A percentile compares a stretch with the other conserved stretches of the same genome.
These are phyloP conservation scores for Orcinus orca DNA, from an alignment of 2,113 vertebrate genomes.

Conservation along the genomic window DNA sequence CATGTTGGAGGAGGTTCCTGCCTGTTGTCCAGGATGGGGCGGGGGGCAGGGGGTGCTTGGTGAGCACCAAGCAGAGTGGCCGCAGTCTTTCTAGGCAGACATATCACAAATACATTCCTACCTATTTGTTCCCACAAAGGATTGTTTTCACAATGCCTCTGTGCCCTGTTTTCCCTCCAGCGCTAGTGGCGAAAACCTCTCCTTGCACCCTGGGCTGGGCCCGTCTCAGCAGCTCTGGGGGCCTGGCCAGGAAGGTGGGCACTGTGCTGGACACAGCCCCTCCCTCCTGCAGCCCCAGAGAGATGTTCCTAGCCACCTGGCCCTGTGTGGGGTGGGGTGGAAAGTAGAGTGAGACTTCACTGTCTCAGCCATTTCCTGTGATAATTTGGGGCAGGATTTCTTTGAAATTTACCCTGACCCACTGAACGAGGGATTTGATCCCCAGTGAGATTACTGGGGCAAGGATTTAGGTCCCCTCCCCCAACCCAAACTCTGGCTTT, in stretches of 20 bases:
- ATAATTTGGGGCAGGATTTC: not conserved
- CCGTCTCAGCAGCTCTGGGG: not conserved
- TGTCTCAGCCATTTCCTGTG: not conserved
- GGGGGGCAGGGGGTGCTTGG: not conserved
- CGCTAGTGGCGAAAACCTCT: not conserved
- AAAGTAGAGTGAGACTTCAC: not conserved
- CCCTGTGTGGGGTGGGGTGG: not conserved
- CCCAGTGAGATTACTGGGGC: not conserved
- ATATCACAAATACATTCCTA: not conserved
- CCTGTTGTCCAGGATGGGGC: not conserved
- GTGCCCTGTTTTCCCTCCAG: not conserved
- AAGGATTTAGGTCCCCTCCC: not conserved
- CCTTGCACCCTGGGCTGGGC: not conserved
- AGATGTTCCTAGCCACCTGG: not conserved
- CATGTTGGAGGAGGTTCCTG: not conserved
- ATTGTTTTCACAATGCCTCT: conserved; percentile 4
- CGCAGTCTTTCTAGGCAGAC: not conserved
- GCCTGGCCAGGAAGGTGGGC: not conserved
- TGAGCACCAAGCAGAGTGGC: not conserved
- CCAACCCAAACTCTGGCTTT: not conserved
- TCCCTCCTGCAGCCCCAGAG: not conserved
- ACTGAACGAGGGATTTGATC: not conserved
- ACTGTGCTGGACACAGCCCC: rapidly evolving
- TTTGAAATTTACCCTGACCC: not conserved
- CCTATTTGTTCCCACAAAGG: not conserved